Percentiles rank a stretch among this genome's conserved stretches.
phyloP scores from a whole-genome alignment of 2,797 vertebrate species.

The Paramormyrops hopkinsi region DNA sequence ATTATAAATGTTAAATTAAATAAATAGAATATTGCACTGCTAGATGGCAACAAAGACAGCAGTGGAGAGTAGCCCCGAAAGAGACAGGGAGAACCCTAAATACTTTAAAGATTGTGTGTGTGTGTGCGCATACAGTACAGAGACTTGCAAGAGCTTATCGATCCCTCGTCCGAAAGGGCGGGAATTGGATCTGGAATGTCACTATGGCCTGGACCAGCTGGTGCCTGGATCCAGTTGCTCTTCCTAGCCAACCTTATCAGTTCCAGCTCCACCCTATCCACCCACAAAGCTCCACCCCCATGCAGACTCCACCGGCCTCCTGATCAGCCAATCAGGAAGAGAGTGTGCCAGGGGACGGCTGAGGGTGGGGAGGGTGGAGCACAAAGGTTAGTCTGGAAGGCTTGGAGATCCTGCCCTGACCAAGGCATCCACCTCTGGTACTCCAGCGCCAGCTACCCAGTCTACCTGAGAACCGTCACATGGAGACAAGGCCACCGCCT shows the following conservation, averaged over 20 bases:
- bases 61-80: neutral
- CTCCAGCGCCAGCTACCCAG: neutral
- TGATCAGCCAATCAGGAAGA: constrained; percentile 56
- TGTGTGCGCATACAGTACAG: neutral
- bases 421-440: neutral
- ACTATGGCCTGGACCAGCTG: neutral
- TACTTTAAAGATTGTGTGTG: neutral
- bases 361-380: neutral
- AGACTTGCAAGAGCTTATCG: constrained; percentile 17
- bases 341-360: constrained; percentile 19
- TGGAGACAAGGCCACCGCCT: neutral
- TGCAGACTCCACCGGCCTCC: constrained; percentile 33
- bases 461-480: neutral
- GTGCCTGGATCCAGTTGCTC: constrained; percentile 23
- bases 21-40: neutral
- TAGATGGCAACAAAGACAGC: constrained; percentile 22
- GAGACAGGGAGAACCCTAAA: neutral
- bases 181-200: neutral
- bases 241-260: constrained; percentile 23
- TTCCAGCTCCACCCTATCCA: neutral
- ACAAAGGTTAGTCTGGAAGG: neutral
- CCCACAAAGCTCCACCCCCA: neutral
- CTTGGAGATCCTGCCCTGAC: neutral
- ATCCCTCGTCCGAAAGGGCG: neutral
- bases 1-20: neutral